phyloP scores from a whole-genome alignment of 2,797 vertebrate genomes.

The Smutsia temminckii region DNA sequence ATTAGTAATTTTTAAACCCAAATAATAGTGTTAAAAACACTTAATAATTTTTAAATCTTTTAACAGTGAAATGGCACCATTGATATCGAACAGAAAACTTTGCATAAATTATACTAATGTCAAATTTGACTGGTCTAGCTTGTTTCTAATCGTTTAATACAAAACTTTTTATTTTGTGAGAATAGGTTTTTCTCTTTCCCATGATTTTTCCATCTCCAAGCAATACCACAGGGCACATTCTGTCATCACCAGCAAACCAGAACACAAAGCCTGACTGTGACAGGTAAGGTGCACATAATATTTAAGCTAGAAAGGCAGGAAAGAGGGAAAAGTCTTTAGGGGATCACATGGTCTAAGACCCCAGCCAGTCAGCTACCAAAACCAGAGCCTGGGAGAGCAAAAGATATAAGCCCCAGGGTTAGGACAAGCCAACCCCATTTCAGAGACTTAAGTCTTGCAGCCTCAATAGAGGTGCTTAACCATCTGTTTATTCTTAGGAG shows the following conservation, averaged over 20 bases:
- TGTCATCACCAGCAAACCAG: neutral
- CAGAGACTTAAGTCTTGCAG: slow-evolving; percentile 47
- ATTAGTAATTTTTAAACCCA: neutral
- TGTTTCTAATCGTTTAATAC: neutral
- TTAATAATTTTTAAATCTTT: neutral
- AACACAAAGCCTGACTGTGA: neutral
- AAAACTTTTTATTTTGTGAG: rapidly evolving
- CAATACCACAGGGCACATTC: neutral
- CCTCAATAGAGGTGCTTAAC: neutral
- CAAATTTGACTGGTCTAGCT: neutral
- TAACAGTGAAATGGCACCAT: neutral
- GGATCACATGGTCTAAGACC: neutral
- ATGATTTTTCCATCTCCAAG: neutral
- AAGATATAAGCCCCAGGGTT: slow-evolving; percentile 8
- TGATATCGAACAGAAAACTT: neutral
- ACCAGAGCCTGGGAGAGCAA: rapidly evolving
- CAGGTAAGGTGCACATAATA: neutral
- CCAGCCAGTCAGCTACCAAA: neutral
- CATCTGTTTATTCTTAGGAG: slow-evolving; percentile 51
- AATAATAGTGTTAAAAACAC: neutral
- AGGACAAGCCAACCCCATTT: neutral
- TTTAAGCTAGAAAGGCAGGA: neutral
- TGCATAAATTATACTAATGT: neutral
- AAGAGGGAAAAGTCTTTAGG: neutral
- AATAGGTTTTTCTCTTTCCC: slow-evolving; percentile 18